A percentile compares a stretch with the other conserved stretches of the same genome.
These are phyloP conservation scores for Ailuropoda melanoleuca DNA, from an alignment of 2,113 vertebrate genomes.

Conservation along the genomic window DNA sequence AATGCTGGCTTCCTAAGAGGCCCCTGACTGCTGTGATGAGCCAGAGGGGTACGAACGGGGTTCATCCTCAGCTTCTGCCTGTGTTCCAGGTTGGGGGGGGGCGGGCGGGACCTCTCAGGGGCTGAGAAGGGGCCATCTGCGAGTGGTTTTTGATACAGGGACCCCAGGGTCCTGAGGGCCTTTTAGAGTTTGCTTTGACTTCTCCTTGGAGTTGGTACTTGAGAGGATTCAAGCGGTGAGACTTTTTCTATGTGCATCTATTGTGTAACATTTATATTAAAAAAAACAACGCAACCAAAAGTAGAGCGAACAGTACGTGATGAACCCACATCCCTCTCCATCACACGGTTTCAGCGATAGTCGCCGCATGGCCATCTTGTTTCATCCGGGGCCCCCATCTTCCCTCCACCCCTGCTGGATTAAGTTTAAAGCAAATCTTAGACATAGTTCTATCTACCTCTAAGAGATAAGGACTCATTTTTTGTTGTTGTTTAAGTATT, in stretches of 20 bases:
- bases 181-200: conserved; percentile 12
- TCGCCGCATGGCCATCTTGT: neutral
- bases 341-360: neutral
- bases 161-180: neutral
- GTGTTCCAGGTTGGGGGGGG: neutral
- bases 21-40: neutral
- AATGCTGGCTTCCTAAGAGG: neutral
- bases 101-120: neutral
- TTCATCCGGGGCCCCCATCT: neutral
- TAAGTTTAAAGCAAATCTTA: conserved; percentile 17
- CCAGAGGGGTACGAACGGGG: too few relatives aligned
- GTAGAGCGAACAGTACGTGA: neutral
- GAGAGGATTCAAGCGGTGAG: neutral
- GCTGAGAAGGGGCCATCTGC: neutral
- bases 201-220: neutral
- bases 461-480: conserved; percentile 3
- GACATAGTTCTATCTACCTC: neutral
- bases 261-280: neutral
- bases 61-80: neutral
- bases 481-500: neutral
- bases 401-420: neutral
- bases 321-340: neutral
- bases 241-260: neutral
- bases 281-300: neutral
- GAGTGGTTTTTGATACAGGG: neutral